These are phyloP conservation scores for Larimichthys crocea DNA, from an alignment of 2,113 vertebrate species.

Conservation along the genomic window DNA sequence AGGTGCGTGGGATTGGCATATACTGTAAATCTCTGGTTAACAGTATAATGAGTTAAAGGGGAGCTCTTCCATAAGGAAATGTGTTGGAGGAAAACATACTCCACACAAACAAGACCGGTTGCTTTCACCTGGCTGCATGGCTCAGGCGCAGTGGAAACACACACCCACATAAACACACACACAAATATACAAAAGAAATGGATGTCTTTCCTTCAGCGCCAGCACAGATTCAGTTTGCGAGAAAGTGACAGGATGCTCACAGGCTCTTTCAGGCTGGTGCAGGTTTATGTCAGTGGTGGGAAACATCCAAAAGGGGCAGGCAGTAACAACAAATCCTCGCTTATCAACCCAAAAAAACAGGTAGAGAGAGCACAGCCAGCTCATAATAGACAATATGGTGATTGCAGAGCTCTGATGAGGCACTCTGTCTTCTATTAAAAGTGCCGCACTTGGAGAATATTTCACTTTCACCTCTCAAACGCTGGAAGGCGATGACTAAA, in stretches of 20 bases:
- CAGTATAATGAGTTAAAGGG: slow-evolving; percentile 50
- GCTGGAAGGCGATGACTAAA: slow-evolving; percentile 64
- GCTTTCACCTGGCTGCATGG: slow-evolving; percentile 32
- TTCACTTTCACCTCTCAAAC: slow-evolving; percentile 55
- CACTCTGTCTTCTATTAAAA: slow-evolving; percentile 71
- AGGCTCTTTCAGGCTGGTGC: slow-evolving; percentile 53
- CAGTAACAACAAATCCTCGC: slow-evolving; percentile 39
- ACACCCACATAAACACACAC: slow-evolving; percentile 7
- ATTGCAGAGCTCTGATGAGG: slow-evolving; percentile 59
- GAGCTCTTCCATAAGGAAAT: slow-evolving; percentile 35
- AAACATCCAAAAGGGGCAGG: slow-evolving; percentile 33
- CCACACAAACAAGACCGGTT: slow-evolving; percentile 25
- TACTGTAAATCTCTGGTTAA: slow-evolving; percentile 63
- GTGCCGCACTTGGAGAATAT: slow-evolving; percentile 62
- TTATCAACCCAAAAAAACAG: slow-evolving; percentile 30
- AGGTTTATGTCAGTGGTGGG: slow-evolving; percentile 55
- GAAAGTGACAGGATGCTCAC: slow-evolving; percentile 51
- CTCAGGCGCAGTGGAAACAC: slow-evolving; percentile 15
- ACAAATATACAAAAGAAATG: slow-evolving; percentile 16
- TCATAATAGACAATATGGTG: slow-evolving; percentile 49
- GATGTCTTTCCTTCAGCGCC: slow-evolving; percentile 28
- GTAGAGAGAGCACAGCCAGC: slow-evolving; percentile 40
- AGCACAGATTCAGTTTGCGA: slow-evolving; percentile 40
- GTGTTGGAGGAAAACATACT: slow-evolving; percentile 35
- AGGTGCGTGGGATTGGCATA: slow-evolving; percentile 68